Evolutionary conservation across 2,113 vertebrate genomes (phyloP), one percentile per base, ranked within the genome.

Genomic region (Rhinichthys klamathensis): DNA sequence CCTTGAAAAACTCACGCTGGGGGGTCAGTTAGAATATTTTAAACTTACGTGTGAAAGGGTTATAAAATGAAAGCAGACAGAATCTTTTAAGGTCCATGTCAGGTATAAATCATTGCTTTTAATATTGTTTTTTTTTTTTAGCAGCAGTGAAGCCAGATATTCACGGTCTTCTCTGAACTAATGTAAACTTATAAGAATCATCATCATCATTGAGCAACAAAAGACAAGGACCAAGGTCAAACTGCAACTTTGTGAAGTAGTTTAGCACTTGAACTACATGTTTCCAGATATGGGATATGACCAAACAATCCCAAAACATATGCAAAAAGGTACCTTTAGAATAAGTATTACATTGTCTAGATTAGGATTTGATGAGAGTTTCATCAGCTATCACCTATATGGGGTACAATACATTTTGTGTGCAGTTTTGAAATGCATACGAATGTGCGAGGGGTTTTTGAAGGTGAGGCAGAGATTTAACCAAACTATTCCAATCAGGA

Each of bases 371-470:
- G 30, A n/a, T 73, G 21, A 73, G 21, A 73, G 69, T 44, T 73
- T 73, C 69, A 44, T 73, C 21, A 73, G 21, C 10, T 44, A 73
- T 44, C 9, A 10, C 38, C 44, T 73, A 44, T 72, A n/a, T 73
- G 69, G 21, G 35, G 69, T 73, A 73, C 69, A 44, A 73, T 44
- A 44, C 69, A 73, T 73, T 73, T 73, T n/a, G 21, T 72, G 69
- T 72, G 23, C 35, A n/a, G 35, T 44, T 73, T 73, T 73, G 21
- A 44, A 73, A n/a, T 73, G 8, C 12, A n/a, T 72, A 72, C n/a
- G 35, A 44, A 72, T 72, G 21, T 72, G 38, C 4, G 21, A 44
- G 32, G 69, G 69, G 9, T 23, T 72, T 72, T 72, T n/a, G 69
- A 18, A 72, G 18, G 21, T 44, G 21, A 41, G 18, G 16, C 21